These are phyloP conservation scores for Drosophila serrata DNA, from an alignment of 1,140 invertebrate genomes.

Conservation along the genomic window DNA sequence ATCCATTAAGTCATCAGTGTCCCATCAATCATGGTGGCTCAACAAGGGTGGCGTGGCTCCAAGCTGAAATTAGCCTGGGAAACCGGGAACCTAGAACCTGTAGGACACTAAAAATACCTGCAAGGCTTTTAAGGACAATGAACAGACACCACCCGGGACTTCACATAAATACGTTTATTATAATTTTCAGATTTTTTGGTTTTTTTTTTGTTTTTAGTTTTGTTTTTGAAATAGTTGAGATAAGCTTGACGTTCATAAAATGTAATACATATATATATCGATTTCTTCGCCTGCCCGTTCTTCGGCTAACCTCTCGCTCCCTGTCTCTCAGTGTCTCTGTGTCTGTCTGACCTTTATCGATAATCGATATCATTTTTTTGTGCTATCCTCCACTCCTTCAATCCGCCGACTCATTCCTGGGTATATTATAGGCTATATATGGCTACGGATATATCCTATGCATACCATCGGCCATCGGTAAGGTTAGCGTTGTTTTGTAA, in stretches of 20 bases:
- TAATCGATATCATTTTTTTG: constrained; percentile 21
- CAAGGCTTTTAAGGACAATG: neutral
- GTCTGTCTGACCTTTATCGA: constrained; percentile 30
- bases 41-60: constrained; percentile 3
- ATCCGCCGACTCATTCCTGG: constrained; percentile 7
- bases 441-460: constrained; percentile 10
- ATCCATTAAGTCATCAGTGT: constrained; percentile 48
- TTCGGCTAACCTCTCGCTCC: constrained; percentile 26
- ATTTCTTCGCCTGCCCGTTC: constrained; percentile 38
- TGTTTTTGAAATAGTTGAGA: constrained; percentile 80
- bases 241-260: constrained; percentile 83
- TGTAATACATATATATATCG: constrained; percentile 73
- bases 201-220: constrained; percentile 34
- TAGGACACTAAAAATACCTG: neutral
- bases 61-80: neutral
- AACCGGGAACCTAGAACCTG: neutral
- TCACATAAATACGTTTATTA: constrained; percentile 84
- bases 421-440: constrained; percentile 14
- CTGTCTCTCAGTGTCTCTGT: constrained; percentile 3
- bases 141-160: constrained; percentile 13
- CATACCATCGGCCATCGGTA: constrained; percentile 14
- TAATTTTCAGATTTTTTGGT: constrained; percentile 73
- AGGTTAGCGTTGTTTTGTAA: constrained; percentile 36
- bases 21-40: constrained; percentile 48
- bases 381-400: constrained; percentile 24